Base-by-base conservation (phyloP, 1,140 invertebrate genomes). In the Berghia stephanieae region DNA sequence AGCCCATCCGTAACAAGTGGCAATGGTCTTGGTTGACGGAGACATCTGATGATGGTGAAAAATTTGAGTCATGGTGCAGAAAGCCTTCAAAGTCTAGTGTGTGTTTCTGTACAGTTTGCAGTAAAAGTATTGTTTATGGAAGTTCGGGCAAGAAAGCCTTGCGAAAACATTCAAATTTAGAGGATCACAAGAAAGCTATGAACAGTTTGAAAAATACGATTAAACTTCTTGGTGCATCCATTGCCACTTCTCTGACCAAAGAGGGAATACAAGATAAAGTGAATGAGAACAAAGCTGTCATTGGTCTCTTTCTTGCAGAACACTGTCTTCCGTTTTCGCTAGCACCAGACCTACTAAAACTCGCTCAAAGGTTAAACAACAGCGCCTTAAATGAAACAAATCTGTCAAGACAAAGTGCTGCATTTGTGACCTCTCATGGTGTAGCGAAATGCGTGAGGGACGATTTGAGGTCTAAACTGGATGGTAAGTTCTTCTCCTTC, bases 301-400 rank as follows among this genome's bases (percentile, higher is more conserved):
- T 63, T 8, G 27, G 16, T 27, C 57, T 63, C 8, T 63, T 63
- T 31, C 13, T 63, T 16, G 57, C 57, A 16, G 57, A 63, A 31
- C 57, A 63, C 57, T 16, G 57, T 27, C 57, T 63, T 63, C 57
- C 57, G 27, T 63, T 63, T 63, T 63, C 57, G 8, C 27, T 63
- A 31, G 57, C 8, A 18, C 57, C 57, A 18, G 27, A 63, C 8
- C 57, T 63, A 18, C 27, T 63, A 63, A 63, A 63, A 31, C 27
- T 63, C 10, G 10, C 10, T 27, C 57, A 63, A 63, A 63, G 57
- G 27, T 27, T 63, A 18, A 63, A 27, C 57, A 31, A 63, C 8
- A 63, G 13, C 27, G 57, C 57, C 27, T 27, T 63, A 16, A 63
- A 63, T 31, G 27, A 27, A 16, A 27, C 27, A 13, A 63, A 13